Percentiles rank a stretch among this genome's conserved stretches.
Evolutionary conservation across 2,113 vertebrate genomes (phyloP).

Genomic region (Tachysurus fulvidraco): DNA sequence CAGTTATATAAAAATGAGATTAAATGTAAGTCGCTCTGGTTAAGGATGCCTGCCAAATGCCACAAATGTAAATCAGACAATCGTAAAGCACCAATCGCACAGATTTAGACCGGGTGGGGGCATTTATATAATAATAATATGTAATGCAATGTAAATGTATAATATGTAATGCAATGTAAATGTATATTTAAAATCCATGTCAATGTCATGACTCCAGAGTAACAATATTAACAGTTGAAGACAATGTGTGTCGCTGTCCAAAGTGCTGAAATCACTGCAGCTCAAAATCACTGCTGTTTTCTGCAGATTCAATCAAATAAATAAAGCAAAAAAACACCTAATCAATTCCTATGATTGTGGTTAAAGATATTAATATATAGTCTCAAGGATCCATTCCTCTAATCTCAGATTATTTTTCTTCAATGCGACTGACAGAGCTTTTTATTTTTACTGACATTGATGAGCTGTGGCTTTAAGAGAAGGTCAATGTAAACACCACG

Average conservation of each 20-base stretch:
- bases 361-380: not conserved
- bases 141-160: too few relatives aligned
- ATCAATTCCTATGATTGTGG: not conserved
- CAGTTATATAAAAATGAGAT: too few relatives aligned
- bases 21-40: too few relatives aligned
- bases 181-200: too few relatives aligned
- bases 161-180: too few relatives aligned
- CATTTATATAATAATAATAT: too few relatives aligned
- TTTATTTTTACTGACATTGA: not conserved
- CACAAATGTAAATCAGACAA: too few relatives aligned
- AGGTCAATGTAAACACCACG: not conserved
- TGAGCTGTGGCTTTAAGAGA: not conserved
- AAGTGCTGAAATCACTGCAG: conserved; percentile 20
- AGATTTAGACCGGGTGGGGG: not conserved
- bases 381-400: not conserved
- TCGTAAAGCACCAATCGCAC: too few relatives aligned
- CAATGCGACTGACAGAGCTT: not conserved
- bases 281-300: not conserved
- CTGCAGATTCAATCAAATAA: not conserved
- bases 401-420: not conserved
- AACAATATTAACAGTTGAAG: not conserved
- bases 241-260: not conserved
- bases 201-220: not conserved
- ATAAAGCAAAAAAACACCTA: not conserved
- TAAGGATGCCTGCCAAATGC: too few relatives aligned